phyloP scores from a whole-genome alignment of 2,797 vertebrate species.

The Lagodon rhomboides region DNA sequence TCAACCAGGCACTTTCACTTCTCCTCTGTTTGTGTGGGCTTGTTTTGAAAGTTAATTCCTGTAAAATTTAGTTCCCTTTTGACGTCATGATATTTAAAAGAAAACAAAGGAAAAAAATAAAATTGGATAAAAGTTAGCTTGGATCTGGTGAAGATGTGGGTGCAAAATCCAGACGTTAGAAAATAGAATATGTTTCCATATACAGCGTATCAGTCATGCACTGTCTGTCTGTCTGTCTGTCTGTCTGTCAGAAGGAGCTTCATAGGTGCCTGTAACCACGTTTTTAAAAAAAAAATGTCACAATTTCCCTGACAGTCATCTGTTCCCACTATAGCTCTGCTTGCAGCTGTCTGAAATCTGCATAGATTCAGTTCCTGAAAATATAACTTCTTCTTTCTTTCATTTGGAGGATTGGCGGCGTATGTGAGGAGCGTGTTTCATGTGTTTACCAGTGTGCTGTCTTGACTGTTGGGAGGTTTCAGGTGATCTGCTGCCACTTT shows the following conservation, averaged over 20 bases:
- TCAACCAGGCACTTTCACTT: slow-evolving; percentile 60
- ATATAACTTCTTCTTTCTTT: slow-evolving; percentile 79
- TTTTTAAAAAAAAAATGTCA: slow-evolving; percentile 55
- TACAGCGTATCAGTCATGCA: slow-evolving; percentile 29
- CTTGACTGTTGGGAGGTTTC: slow-evolving; percentile 38
- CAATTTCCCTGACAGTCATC: slow-evolving; percentile 69
- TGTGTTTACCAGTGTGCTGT: slow-evolving; percentile 29
- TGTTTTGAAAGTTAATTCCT: neutral
- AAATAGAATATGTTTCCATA: slow-evolving; percentile 34
- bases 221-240: slow-evolving; percentile 41
- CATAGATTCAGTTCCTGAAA: slow-evolving; percentile 76
- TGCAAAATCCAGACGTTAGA: neutral
- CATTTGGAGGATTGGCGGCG: slow-evolving; percentile 1
- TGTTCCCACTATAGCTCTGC: slow-evolving; percentile 45
- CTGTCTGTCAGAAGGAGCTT: slow-evolving; percentile 35
- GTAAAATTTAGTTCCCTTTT: neutral
- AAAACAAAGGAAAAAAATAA: neutral
- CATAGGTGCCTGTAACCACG: slow-evolving; percentile 3
- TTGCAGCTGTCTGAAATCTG: slow-evolving; percentile 51
- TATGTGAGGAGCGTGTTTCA: slow-evolving; percentile 22
- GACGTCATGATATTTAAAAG: neutral
- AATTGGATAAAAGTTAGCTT: neutral
- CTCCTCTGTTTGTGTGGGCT: slow-evolving; percentile 21
- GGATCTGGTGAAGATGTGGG: neutral
- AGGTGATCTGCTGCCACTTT: slow-evolving; percentile 31